phyloP scores from a whole-genome alignment of 2,113 vertebrate genomes.

The Ochotona princeps region DNA sequence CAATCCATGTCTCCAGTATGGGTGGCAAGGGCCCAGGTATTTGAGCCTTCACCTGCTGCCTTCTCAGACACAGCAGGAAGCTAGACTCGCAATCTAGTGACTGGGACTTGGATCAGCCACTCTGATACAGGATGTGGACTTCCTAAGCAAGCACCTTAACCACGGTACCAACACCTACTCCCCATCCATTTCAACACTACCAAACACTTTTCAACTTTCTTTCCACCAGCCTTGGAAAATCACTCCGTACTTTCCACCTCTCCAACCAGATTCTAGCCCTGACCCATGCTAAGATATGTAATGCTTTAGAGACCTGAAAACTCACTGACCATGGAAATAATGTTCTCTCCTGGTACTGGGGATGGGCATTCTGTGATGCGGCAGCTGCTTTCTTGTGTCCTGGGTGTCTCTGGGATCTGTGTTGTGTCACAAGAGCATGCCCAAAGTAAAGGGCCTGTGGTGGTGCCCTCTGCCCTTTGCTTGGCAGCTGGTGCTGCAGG shows the following conservation, averaged over 20 bases:
- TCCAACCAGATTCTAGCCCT: neutral
- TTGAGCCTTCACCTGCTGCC: no score
- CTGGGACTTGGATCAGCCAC: no score
- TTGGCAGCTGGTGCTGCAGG: neutral
- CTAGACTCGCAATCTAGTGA: no score
- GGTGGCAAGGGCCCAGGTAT: no score
- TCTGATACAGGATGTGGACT: no score
- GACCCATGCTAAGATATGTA: neutral
- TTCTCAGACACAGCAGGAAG: no score
- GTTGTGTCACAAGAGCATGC: neutral
- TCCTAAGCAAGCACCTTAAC: no score
- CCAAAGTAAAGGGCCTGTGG: neutral
- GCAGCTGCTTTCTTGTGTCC: neutral
- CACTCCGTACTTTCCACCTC: neutral
- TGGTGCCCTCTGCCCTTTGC: neutral
- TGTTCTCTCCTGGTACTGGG: neutral
- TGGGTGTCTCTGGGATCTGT: neutral
- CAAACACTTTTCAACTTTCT: no score
- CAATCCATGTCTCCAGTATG: no score
- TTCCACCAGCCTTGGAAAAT: neutral
- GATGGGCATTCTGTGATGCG: no score
- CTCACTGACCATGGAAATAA: neutral
- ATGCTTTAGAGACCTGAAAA: constrained; percentile 22
- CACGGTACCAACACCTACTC: no score
- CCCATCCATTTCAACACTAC: no score